A percentile compares a stretch with the other conserved stretches of the same genome.
phyloP scores from a whole-genome alignment of 2,113 vertebrate genomes.

The Cairina moschata region DNA sequence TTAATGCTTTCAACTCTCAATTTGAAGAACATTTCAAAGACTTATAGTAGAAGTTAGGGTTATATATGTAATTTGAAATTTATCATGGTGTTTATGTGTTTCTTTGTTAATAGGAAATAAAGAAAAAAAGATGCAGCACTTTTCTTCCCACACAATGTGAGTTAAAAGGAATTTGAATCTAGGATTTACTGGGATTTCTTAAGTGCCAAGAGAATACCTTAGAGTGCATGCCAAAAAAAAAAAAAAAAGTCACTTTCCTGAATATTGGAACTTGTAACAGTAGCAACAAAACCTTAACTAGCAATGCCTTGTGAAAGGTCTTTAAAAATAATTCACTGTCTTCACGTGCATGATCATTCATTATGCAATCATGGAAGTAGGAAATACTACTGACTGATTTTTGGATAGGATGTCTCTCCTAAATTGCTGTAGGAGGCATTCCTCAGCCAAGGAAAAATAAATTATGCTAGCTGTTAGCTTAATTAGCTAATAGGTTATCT shows the following conservation, averaged over 20 bases:
- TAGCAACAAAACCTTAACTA: too few relatives aligned
- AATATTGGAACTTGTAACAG: neutral
- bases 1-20: neutral
- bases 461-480: neutral
- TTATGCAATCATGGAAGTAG: neutral
- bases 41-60: neutral
- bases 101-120: neutral
- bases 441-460: neutral
- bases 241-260: neutral
- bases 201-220: neutral
- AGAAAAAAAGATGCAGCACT: neutral
- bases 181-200: neutral
- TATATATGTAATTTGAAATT: neutral
- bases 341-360: neutral
- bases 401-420: neutral
- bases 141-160: neutral
- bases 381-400: neutral
- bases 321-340: too few relatives aligned
- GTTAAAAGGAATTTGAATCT: neutral
- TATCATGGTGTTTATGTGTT: neutral
- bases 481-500: neutral
- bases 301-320: too few relatives aligned
- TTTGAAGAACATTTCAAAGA: neutral
- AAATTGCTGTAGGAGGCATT: neutral
- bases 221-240: neutral